Percentiles rank a stretch among this genome's conserved stretches.
Evolutionary conservation across 1,140 invertebrate species (phyloP).

Genomic region (Drosophila watanabei): DNA sequence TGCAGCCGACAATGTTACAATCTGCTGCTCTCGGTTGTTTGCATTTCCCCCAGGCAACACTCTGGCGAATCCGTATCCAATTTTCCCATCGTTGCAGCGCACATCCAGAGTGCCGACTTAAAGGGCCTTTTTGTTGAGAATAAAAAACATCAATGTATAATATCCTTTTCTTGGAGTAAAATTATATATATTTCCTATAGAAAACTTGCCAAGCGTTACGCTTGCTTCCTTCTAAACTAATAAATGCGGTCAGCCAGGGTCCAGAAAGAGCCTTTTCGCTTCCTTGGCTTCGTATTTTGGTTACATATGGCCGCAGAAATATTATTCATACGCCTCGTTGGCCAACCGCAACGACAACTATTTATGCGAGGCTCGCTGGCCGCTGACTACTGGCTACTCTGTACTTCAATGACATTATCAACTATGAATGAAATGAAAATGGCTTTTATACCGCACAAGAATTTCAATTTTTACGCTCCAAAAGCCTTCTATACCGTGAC

Average conservation of each 20-base stretch:
- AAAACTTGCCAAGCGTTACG: not conserved
- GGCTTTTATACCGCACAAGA: constrained; percentile 16
- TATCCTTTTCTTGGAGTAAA: not conserved
- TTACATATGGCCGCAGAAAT: constrained; percentile 41
- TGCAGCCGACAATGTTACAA: constrained; percentile 42
- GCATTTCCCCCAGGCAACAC: constrained; percentile 25
- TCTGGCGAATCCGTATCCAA: constrained; percentile 9
- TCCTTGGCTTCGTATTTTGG: constrained; percentile 34
- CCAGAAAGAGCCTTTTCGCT: constrained; percentile 37
- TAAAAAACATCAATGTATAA: not conserved
- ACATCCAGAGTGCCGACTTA: constrained; percentile 9
- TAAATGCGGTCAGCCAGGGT: constrained; percentile 2
- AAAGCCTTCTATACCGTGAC: not conserved
- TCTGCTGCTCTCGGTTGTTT: constrained; percentile 32
- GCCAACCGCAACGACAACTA: constrained; percentile 60
- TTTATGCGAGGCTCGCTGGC: constrained; percentile 43
- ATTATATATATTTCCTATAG: constrained; percentile 9
- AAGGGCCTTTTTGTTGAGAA: not conserved
- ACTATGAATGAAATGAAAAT: constrained; percentile 45
- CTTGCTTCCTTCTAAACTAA: not conserved
- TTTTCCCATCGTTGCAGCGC: constrained; percentile 9
- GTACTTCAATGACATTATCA: constrained; percentile 55
- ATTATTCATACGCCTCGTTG: constrained; percentile 63
- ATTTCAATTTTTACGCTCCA: constrained; percentile 46
- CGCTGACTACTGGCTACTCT: not conserved